Evolutionary conservation across 2,113 vertebrate genomes (phyloP).

Genomic region (Motacilla alba): DNA sequence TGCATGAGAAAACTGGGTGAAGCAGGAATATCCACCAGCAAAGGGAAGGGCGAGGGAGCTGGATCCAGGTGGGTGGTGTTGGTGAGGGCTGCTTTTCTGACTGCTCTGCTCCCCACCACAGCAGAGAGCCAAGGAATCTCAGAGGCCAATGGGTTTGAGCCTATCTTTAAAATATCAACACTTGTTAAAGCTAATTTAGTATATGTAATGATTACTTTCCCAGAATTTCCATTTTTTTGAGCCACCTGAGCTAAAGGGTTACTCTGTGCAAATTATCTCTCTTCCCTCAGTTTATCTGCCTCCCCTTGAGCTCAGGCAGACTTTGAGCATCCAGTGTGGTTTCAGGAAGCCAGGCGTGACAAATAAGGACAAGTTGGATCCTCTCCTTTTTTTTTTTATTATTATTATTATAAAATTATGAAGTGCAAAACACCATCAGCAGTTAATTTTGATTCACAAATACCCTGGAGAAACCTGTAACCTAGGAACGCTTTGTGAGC

Average conservation of each 20-base stretch:
- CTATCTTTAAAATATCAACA: not conserved
- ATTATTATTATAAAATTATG: not conserved
- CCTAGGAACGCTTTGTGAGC: not conserved
- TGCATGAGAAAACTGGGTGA: not conserved
- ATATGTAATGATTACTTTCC: not conserved
- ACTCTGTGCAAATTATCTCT: not conserved
- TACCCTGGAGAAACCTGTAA: constrained; percentile 45
- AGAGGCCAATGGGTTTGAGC: not conserved
- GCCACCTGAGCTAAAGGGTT: not conserved
- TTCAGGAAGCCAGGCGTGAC: constrained; percentile 54
- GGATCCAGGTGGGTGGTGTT: not conserved
- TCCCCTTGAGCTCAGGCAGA: constrained; percentile 6
- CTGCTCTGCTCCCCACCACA: not conserved
- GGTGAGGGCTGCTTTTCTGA: rapidly evolving
- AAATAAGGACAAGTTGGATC: constrained; percentile 29
- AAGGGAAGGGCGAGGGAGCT: not conserved
- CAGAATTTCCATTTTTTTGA: not conserved
- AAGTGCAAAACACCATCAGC: not conserved
- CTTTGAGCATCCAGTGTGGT: constrained; percentile 1
- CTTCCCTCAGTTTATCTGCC: not conserved
- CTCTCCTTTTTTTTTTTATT: not conserved
- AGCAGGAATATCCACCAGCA: not conserved
- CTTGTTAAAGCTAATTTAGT: not conserved
- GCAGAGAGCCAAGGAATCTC: not conserved
- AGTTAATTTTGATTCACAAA: constrained; percentile 39